Percentiles rank a stretch among this genome's conserved stretches.
Evolutionary conservation across 2,888 invertebrate genomes (phyloP).

Genomic region (Peribatodes rhomboidaria): DNA sequence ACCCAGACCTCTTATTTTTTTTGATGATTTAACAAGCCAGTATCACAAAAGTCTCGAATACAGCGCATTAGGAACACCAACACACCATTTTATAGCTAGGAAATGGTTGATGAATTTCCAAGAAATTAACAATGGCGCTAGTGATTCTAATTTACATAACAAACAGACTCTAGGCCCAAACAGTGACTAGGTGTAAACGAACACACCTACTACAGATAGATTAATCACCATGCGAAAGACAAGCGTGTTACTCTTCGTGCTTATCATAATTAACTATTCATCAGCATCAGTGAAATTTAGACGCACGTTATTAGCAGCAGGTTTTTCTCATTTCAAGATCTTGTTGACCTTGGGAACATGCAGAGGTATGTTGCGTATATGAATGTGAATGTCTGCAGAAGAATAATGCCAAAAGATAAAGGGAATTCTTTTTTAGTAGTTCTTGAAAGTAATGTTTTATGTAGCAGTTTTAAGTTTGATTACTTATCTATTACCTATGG

Average conservation of each 20-base stretch:
- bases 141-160: slow-evolving; percentile 20
- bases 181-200: background rate
- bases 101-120: slow-evolving; percentile 4
- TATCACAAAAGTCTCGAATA: no score
- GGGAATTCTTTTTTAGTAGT: slow-evolving; percentile 8
- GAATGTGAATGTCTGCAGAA: no score
- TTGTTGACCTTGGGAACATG: slow-evolving; percentile 68
- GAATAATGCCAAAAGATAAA: slow-evolving; percentile 2
- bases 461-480: background rate
- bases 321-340: slow-evolving; percentile 70
- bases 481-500: background rate
- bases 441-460: background rate
- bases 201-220: background rate
- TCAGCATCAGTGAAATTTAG: slow-evolving; percentile 43
- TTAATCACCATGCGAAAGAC: slow-evolving; percentile 19
- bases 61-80: background rate
- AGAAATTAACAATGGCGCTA: slow-evolving; percentile 22
- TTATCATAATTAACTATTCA: slow-evolving; percentile 6
- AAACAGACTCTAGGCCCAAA: slow-evolving; percentile 1
- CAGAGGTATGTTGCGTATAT: slow-evolving; percentile 71
- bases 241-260: slow-evolving; percentile 3
- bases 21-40: no score
- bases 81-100: background rate
- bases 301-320: slow-evolving; percentile 62
- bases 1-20: no score